Evolutionary conservation across 1,140 invertebrate genomes (phyloP).

Genomic region (Drosophila baimaii): DNA sequence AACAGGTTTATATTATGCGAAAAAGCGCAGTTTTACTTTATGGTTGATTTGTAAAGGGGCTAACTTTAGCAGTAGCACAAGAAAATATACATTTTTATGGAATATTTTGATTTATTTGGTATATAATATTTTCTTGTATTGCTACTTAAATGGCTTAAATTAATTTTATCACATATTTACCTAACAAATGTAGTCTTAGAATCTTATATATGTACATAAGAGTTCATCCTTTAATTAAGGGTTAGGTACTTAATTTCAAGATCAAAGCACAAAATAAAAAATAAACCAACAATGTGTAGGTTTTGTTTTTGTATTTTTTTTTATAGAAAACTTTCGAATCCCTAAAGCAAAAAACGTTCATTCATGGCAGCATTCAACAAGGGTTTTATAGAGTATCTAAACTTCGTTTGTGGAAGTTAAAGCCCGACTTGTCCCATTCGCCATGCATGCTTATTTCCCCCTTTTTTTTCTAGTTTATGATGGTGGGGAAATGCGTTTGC

Average conservation of each 20-base stretch:
- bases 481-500: slow-evolving; percentile 65
- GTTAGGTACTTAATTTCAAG: no score
- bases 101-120: background rate
- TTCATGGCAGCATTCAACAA: background rate
- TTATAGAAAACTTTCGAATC: background rate
- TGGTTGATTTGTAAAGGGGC: background rate
- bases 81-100: background rate
- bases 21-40: slow-evolving; percentile 1
- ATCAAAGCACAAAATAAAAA: no score
- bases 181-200: no score
- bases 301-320: background rate
- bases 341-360: no score
- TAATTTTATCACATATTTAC: no score
- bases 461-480: slow-evolving; percentile 37
- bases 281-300: no score
- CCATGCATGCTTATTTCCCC: slow-evolving; percentile 15
- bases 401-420: slow-evolving; percentile 10
- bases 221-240: no score
- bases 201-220: no score
- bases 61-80: background rate
- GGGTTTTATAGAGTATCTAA: slow-evolving; percentile 6
- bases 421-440: background rate
- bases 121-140: background rate
- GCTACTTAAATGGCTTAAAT: no score
- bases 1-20: slow-evolving; percentile 40